phyloP scores from a whole-genome alignment of 1,140 invertebrate genomes.

The Drosophila tsacasi region DNA sequence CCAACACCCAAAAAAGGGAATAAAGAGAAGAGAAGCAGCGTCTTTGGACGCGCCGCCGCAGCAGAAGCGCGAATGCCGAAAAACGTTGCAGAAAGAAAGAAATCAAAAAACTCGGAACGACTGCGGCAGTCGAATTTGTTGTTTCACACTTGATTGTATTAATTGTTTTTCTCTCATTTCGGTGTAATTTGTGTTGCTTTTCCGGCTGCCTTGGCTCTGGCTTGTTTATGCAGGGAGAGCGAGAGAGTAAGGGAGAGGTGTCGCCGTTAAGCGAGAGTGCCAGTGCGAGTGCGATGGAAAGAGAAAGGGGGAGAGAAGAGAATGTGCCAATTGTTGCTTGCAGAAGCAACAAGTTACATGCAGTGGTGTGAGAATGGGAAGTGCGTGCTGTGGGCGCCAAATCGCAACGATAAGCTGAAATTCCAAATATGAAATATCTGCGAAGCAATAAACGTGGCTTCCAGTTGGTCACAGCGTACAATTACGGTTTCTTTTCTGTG shows the following conservation, averaged over 20 bases:
- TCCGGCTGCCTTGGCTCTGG: slow-evolving; percentile 49
- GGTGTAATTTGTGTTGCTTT: slow-evolving; percentile 65
- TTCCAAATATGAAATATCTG: slow-evolving; percentile 59
- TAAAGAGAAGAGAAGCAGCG: slow-evolving; percentile 74
- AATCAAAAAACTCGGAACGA: slow-evolving; percentile 59
- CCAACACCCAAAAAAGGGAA: slow-evolving; percentile 83
- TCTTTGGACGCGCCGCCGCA: slow-evolving; percentile 62
- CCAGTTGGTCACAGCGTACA: slow-evolving; percentile 58
- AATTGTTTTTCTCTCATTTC: slow-evolving; percentile 58
- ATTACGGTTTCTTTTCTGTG: slow-evolving; percentile 36
- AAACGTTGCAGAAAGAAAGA: slow-evolving; percentile 70
- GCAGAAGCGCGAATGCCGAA: slow-evolving; percentile 65
- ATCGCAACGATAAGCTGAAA: slow-evolving; percentile 53
- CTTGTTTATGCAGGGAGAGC: slow-evolving; percentile 46
- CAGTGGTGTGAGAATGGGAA: neutral
- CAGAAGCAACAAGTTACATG: slow-evolving; percentile 69
- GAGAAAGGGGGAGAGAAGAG: slow-evolving; percentile 36
- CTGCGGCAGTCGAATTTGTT: slow-evolving; percentile 64
- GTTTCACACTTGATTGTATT: slow-evolving; percentile 55
- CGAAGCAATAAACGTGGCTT: slow-evolving; percentile 63
- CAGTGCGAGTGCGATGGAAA: slow-evolving; percentile 10
- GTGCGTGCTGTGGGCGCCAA: slow-evolving; percentile 58
- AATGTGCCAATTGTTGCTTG: slow-evolving; percentile 62
- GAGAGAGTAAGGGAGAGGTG: slow-evolving; percentile 19
- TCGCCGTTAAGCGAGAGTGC: slow-evolving; percentile 8